Evolutionary conservation across 2,888 invertebrate genomes (phyloP).

Genomic region (Teinopalpus imperialis): DNA sequence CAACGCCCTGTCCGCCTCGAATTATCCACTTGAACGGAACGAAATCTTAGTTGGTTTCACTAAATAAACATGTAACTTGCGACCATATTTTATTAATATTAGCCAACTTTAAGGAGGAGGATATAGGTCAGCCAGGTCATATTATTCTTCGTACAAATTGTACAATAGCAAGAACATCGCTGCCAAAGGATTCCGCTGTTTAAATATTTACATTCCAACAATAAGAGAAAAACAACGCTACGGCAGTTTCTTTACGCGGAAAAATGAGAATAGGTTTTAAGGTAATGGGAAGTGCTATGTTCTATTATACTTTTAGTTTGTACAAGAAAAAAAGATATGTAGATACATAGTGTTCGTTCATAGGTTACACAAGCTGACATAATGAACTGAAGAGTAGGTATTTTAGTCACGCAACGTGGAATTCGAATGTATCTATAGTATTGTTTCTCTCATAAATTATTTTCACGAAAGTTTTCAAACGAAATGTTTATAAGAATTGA

Average conservation of each 20-base stretch:
- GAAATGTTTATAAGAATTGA: too few relatives aligned
- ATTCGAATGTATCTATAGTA: too few relatives aligned
- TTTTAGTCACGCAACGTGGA: too few relatives aligned
- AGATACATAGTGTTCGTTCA: slow-evolving; percentile 46
- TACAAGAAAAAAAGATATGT: too few relatives aligned
- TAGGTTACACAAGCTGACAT: too few relatives aligned
- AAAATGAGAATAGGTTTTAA: slow-evolving; percentile 39
- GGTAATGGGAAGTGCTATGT: slow-evolving; percentile 46
- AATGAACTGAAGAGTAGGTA: too few relatives aligned
- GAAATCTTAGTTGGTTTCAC: slow-evolving; percentile 45
- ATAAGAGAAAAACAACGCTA: slow-evolving; percentile 41
- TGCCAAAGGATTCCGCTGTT: slow-evolving; percentile 18
- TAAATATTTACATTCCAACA: slow-evolving; percentile 23
- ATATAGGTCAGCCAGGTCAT: not conserved
- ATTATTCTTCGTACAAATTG: slow-evolving; percentile 2
- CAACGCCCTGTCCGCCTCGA: slow-evolving; percentile 42
- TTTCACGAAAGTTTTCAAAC: too few relatives aligned
- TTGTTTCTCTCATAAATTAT: too few relatives aligned
- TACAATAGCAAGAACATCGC: not conserved
- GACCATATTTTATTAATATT: not conserved
- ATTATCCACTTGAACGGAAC: slow-evolving; percentile 36
- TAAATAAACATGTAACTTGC: slow-evolving; percentile 41
- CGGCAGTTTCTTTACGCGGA: slow-evolving; percentile 32
- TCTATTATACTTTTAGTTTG: slow-evolving; percentile 42
- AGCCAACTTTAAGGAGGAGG: slow-evolving; percentile 1